phyloP scores from a whole-genome alignment of 2,888 invertebrate species.

The Noctua comes region DNA sequence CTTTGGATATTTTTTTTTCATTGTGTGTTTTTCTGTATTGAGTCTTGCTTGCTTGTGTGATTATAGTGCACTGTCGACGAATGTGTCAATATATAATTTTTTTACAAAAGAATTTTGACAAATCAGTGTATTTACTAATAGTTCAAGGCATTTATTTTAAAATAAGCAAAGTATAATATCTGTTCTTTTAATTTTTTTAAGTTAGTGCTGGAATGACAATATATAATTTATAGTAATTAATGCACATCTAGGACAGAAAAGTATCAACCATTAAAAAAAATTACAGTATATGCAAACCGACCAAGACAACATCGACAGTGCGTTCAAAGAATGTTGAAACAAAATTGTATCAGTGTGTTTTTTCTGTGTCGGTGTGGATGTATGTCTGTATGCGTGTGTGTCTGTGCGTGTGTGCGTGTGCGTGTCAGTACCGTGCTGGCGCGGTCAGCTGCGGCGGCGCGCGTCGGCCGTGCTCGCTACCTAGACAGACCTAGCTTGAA shows the following conservation, averaged over 20 bases:
- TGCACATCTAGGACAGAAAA: not conserved
- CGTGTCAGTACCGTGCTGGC: conserved; percentile 87
- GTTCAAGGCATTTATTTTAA: not conserved
- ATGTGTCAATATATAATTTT: not conserved
- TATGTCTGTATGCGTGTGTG: conserved; percentile 55
- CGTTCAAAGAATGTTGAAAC: conserved; percentile 71
- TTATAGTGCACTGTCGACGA: conserved; percentile 53
- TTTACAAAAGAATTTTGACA: conserved; percentile 4
- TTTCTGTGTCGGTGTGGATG: conserved; percentile 49
- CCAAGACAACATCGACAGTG: conserved; percentile 68
- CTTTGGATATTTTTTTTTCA: conserved; percentile 42
- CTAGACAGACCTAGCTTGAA: conserved; percentile 91
- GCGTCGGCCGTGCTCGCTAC: conserved; percentile 85
- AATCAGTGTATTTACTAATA: not conserved
- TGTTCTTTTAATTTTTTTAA: not conserved
- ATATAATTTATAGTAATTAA: not conserved
- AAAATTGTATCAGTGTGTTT: conserved; percentile 72
- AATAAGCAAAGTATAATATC: not conserved
- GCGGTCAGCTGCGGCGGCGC: conserved; percentile 82
- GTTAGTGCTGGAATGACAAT: not conserved
- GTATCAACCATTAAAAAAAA: too few relatives aligned
- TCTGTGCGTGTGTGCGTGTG: conserved; percentile 72
- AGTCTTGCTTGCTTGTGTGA: conserved; percentile 48
- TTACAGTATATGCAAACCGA: not conserved
- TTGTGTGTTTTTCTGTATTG: conserved; percentile 47